Base-by-base conservation (phyloP, 1,140 invertebrate genomes). In the Lucilia sericata region DNA sequence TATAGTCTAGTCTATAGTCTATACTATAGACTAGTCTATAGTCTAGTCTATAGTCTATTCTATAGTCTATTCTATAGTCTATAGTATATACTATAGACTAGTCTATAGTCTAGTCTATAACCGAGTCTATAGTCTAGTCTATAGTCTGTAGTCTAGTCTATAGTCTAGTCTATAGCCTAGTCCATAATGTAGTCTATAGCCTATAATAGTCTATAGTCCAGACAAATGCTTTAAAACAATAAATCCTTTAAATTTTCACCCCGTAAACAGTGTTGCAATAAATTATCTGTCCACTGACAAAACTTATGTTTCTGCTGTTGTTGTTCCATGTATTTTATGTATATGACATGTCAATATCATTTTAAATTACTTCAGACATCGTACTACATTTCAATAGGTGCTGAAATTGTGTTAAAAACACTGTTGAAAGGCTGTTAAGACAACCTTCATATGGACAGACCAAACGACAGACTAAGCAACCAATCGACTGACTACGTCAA, bases 301-400 rank as follows among this genome's bases (percentile, higher is more conserved):
- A 70, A 7, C 0, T 70, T 70, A 2, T 21, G 3, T 25, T 21
- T 70, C 21, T 70, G n/a, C 19, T 70, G 19, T 19, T 70, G 19
- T 21, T 21, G 25, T 70, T 14, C 55, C 25, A 30, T 30, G 25
- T 30, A 30, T 30, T 30, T 30, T 30, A 25, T 70, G 19, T 70
- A 70, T 70, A 21, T 70, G 65, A 70, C 65, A 70, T 70, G 65
- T 70, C 65, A 70, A 70, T 70, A 70, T 70, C 65, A 70, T 70
- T 70, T 70, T 70, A 70, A 70, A 70, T 70, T 70, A 70, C 65
- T 70, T 70, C 21, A 70, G 65, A 70, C 19, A 70, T 2, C 25
- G 3, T 30, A 30, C n/a, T 70, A 19, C n/a, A 21, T 70, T 70
- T 21, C 65, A 70, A 19, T 60, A 19, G 8, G 65, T 70, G 65